Evolutionary conservation across 2,113 vertebrate species (phyloP), one percentile per base, ranked within the genome.

Genomic region (Prietella phreatophila): DNA sequence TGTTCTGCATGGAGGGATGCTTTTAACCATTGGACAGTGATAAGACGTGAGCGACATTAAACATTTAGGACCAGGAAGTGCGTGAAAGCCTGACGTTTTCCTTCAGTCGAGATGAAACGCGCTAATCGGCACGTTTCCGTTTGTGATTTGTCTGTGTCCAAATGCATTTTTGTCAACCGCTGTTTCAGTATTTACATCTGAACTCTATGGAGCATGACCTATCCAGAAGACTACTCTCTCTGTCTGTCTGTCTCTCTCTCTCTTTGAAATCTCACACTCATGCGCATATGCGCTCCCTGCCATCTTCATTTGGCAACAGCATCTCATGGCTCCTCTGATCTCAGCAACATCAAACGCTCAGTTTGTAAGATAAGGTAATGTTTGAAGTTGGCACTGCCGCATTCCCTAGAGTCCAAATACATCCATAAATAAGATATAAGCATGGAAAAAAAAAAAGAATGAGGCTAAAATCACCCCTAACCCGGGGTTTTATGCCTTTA

Each of bases 371-470:
- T 96, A 95, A 96, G 95, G 96, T 95, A 92, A 95, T 94, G 96
- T 96, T 94, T 97, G 96, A 96, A 96, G 96, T 96, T 96, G 95
- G 94, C 95, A 94, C 93, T 93, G 96, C 95, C 93, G 94, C 95
- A 95, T 95, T 97, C 96, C 97, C 96, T 90, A 92, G 96, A 95
- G 96, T 96, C 97, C 97, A 96, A 96, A 95, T 95, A 96, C 97
- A 96, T 95, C 96, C 96, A 96, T 96, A 97, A 97, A 97, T 96
- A 97, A 97, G 95, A 97, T 95, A 96, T 93, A 96, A 97, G 95
- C 95, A 58, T 50, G 75, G 82, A 67, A 84, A 15, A 82, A 55
- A 39, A 39, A 47, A 47, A 0, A 47, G 86, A 87, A 75, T 76
- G 5, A 22, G 83, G 85, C 55, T 25, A 30, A 50, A 75, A 50